These are phyloP conservation scores for Palythoa grandiflora DNA, from an alignment of 92 coral and sea anemone species.

Conservation along the genomic window DNA sequence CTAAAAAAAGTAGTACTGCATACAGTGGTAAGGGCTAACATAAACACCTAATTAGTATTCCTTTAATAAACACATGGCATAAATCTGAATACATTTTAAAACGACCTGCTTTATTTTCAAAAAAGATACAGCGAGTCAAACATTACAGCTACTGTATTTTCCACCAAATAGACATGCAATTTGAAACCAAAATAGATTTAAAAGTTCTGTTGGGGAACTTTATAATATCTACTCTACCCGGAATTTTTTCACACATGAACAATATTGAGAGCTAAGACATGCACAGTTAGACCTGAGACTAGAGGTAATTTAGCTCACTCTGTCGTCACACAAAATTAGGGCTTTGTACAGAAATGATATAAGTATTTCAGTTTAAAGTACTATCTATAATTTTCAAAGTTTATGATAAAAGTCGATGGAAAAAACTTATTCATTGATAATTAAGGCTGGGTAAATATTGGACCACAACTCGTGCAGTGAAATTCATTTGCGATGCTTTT, in stretches of 20 bases:
- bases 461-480: neutral
- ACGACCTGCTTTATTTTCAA: neutral
- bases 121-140: neutral
- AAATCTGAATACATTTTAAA: neutral
- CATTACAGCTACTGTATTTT: neutral
- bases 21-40: neutral
- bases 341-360: neutral
- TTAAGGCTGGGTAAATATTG: neutral
- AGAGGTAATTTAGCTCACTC: neutral
- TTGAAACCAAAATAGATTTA: neutral
- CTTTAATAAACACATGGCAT: neutral
- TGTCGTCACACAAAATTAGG: neutral
- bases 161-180: neutral
- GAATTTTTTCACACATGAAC: constrained; percentile 29
- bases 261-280: neutral
- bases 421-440: neutral
- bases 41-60: constrained; percentile 8
- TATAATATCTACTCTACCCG: constrained; percentile 12
- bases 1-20: too few relatives aligned
- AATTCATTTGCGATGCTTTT: constrained; percentile 21
- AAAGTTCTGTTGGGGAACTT: neutral
- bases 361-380: neutral
- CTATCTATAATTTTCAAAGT: neutral
- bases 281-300: neutral
- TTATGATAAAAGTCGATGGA: neutral